These are phyloP conservation scores for Okamejei kenojei DNA, from an alignment of 2,797 vertebrate genomes.

Conservation along the genomic window DNA sequence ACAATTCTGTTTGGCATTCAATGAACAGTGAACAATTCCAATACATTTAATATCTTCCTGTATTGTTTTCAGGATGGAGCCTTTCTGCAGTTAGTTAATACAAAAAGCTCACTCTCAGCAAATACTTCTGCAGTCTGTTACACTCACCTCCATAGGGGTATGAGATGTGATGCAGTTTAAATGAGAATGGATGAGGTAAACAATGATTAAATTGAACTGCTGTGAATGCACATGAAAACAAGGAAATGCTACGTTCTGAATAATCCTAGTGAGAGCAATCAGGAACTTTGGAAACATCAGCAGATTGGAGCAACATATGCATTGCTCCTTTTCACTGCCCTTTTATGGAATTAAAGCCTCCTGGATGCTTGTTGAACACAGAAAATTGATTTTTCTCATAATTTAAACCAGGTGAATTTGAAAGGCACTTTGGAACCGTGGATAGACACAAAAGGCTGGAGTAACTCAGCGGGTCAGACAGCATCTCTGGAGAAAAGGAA, in stretches of 20 bases:
- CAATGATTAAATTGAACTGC: not conserved
- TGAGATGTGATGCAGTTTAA: conserved; percentile 9
- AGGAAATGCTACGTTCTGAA: conserved; percentile 1
- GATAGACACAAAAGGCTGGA: no score
- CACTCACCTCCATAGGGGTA: not conserved
- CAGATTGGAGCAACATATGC: not conserved
- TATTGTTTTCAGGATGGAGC: not conserved
- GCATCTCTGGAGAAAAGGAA: no score
- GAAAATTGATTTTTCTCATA: not conserved
- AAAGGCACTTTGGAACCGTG: not conserved
- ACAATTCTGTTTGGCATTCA: not conserved
- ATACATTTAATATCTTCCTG: not conserved
- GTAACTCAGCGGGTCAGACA: no score
- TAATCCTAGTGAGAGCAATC: conserved; percentile 1
- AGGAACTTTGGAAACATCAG: conserved; percentile 25
- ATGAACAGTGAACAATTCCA: not conserved
- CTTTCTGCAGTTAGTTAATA: not conserved
- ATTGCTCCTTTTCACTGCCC: not conserved
- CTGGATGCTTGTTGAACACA: not conserved
- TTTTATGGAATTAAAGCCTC: not conserved
- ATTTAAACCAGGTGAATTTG: not conserved
- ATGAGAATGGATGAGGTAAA: conserved; percentile 29
- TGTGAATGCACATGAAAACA: conserved; percentile 15
- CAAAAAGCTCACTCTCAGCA: not conserved
- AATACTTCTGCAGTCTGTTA: not conserved